phyloP scores from a whole-genome alignment of 2,113 vertebrate genomes.

The Solea solea region DNA sequence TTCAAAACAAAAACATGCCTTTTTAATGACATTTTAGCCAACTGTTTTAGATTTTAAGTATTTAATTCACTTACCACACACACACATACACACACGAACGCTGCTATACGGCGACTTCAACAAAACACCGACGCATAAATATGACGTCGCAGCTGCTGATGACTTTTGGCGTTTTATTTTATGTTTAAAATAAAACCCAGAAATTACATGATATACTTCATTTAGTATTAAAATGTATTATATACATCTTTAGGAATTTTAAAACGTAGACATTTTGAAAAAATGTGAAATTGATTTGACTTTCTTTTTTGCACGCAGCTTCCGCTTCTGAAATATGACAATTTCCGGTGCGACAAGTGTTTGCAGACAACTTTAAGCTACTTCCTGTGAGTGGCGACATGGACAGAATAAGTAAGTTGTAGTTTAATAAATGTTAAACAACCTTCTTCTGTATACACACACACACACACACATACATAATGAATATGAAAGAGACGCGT shows the following conservation, averaged over 20 bases:
- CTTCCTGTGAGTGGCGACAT: slow-evolving; percentile 51
- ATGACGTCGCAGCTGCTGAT: slow-evolving; percentile 44
- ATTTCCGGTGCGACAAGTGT: slow-evolving; percentile 59
- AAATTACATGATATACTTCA: not conserved
- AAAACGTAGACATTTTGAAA: rapidly evolving
- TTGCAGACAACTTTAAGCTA: slow-evolving; percentile 46
- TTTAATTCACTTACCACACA: slow-evolving; percentile 28
- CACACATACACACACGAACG: not conserved
- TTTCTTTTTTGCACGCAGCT: slow-evolving; percentile 24
- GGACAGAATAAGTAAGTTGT: slow-evolving; percentile 76
- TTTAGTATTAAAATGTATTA: too few relatives aligned
- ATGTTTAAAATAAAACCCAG: too few relatives aligned
- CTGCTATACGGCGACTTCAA: not conserved
- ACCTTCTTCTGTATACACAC: not conserved
- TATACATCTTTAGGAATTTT: too few relatives aligned
- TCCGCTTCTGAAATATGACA: slow-evolving; percentile 52
- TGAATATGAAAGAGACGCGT: too few relatives aligned
- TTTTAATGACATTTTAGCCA: not conserved
- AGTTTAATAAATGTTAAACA: not conserved
- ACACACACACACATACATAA: not conserved
- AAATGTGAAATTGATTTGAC: rapidly evolving
- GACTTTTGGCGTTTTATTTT: not conserved
- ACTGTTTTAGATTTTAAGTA: not conserved
- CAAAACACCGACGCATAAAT: slow-evolving; percentile 62
- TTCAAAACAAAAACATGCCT: not conserved